Percentiles rank a stretch among this genome's conserved stretches.
Evolutionary conservation across 2,797 vertebrate genomes (phyloP).

Genomic region (Sphaeramia orbicularis): DNA sequence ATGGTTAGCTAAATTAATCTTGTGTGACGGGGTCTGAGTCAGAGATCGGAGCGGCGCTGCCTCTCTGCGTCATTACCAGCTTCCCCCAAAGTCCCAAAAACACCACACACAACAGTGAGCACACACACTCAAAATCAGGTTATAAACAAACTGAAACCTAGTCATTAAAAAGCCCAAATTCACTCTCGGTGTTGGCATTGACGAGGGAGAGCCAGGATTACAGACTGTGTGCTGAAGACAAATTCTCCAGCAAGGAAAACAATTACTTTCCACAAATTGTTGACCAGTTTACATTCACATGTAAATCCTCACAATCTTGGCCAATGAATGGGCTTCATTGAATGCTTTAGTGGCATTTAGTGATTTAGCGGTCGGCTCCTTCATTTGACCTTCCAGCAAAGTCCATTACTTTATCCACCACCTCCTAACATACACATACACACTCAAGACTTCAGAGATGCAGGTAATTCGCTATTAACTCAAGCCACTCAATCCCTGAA

Average conservation of each 20-base stretch:
- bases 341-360: slow-evolving; percentile 58
- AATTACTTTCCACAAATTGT: slow-evolving; percentile 44
- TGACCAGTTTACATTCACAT: slow-evolving; percentile 56
- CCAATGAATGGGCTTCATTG: slow-evolving; percentile 47
- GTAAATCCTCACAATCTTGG: slow-evolving; percentile 49
- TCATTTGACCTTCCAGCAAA: slow-evolving; percentile 73
- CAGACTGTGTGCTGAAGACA: slow-evolving; percentile 18
- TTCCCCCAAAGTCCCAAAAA: slow-evolving; percentile 6
- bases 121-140: background rate
- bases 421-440: slow-evolving; percentile 30
- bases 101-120: background rate
- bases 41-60: slow-evolving; percentile 29
- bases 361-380: slow-evolving; percentile 69
- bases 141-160: slow-evolving; percentile 15
- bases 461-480: slow-evolving; percentile 79
- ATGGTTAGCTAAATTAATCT: slow-evolving; percentile 26
- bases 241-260: slow-evolving; percentile 38
- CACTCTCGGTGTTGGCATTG: background rate
- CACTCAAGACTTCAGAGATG: slow-evolving; percentile 46
- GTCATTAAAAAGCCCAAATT: slow-evolving; percentile 10
- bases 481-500: slow-evolving; percentile 70
- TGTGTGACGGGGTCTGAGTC: slow-evolving; percentile 24
- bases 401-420: slow-evolving; percentile 63
- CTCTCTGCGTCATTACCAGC: slow-evolving; percentile 36
- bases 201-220: background rate